Conservation (phyloP, 2,888 invertebrate species). For the Meghimatium bilineatum region DNA sequence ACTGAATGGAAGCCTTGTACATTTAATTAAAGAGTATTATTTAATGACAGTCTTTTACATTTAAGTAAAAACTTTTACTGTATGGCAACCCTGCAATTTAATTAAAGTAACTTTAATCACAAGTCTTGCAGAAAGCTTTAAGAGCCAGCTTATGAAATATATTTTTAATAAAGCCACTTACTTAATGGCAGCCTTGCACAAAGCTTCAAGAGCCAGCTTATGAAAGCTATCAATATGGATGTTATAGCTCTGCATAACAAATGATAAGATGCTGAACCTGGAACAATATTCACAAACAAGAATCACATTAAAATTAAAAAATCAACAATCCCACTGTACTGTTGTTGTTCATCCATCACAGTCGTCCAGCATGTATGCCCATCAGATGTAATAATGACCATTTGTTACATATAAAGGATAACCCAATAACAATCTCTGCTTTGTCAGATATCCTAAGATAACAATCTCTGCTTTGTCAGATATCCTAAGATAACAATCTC, state of each 20-base stretch:
- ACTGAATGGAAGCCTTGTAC: no score
- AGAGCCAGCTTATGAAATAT: neutral
- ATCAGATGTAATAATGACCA: no score
- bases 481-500: no score
- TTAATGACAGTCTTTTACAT: no score
- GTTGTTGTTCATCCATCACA: no score
- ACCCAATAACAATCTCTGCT: no score
- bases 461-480: no score
- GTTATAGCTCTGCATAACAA: conserved; percentile 91
- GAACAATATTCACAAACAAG: neutral
- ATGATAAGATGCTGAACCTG: conserved; percentile 85
- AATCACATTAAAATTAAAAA: neutral
- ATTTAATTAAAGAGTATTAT: neutral
- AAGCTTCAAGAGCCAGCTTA: conserved; percentile 70
- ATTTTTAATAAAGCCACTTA: conserved; percentile 56
- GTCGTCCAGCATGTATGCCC: no score
- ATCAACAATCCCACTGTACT: neutral
- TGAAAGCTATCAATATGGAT: conserved; percentile 88
- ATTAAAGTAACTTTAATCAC: neutral
- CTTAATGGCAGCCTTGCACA: conserved; percentile 80
- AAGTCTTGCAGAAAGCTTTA: neutral
- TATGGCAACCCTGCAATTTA: no score
- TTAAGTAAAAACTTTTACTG: no score
- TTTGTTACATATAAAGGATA: no score
- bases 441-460: no score